Conservation (phyloP, 2,797 vertebrate genomes). For the Xenentodon cancila region DNA sequence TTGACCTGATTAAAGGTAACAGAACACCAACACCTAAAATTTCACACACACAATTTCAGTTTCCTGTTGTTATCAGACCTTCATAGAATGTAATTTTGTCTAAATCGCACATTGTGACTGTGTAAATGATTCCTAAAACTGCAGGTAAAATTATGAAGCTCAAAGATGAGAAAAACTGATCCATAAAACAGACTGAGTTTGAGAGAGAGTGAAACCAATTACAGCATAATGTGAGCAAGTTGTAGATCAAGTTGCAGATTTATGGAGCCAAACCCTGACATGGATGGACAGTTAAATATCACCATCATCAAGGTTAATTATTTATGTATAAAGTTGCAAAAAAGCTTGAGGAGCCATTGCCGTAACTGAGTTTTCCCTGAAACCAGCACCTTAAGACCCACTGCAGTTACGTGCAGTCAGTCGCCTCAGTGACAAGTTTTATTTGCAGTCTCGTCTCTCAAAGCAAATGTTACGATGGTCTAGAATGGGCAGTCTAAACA, state of each 20-base stretch:
- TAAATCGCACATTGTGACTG: not conserved
- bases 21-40: not conserved
- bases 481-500: constrained; percentile 55
- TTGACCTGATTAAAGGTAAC: not conserved
- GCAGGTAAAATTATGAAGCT: no score
- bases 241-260: no score
- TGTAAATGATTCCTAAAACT: no score
- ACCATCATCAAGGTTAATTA: constrained; percentile 6
- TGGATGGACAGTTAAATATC: not conserved
- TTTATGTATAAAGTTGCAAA: constrained; percentile 5
- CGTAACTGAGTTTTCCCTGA: constrained; percentile 21
- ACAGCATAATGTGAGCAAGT: no score
- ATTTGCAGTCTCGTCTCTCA: constrained; percentile 44
- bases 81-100: not conserved
- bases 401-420: not conserved
- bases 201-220: no score
- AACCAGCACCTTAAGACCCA: constrained; percentile 21
- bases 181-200: constrained; percentile 3
- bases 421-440: constrained; percentile 16
- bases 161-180: constrained; percentile 2
- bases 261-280: no score
- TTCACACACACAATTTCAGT: not conserved
- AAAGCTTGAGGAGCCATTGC: not conserved
- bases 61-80: no score
- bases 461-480: constrained; percentile 58